A percentile compares a stretch with the other conserved stretches of the same genome.
phyloP scores from a whole-genome alignment of 2,888 invertebrate species.

The Drosophila mimetica region DNA sequence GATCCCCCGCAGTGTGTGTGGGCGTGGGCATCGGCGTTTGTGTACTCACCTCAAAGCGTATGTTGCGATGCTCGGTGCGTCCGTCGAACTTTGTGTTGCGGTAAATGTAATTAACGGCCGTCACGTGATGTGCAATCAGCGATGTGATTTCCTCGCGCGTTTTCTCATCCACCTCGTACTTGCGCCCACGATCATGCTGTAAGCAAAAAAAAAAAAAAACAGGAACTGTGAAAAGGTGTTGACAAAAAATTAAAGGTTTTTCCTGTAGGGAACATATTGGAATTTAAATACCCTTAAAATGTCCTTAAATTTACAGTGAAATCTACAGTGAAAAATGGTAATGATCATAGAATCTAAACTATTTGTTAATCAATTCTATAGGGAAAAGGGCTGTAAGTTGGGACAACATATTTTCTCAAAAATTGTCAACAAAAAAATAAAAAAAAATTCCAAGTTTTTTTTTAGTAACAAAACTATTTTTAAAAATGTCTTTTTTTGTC shows the following conservation, averaged over 20 bases:
- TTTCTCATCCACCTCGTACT: conserved; percentile 91
- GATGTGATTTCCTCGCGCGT: conserved; percentile 98
- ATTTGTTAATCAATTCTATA: too few relatives aligned
- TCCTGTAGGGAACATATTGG: neutral
- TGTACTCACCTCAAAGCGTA: conserved; percentile 94
- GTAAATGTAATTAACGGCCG: conserved; percentile 98
- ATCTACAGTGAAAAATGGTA: too few relatives aligned
- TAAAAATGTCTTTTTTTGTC: too few relatives aligned
- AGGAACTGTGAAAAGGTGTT: neutral
- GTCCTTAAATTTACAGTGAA: too few relatives aligned
- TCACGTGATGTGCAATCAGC: conserved; percentile 98
- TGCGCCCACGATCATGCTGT: conserved; percentile 90
- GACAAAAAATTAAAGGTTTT: neutral
- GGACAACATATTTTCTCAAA: too few relatives aligned
- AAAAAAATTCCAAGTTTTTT: too few relatives aligned
- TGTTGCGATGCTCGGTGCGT: conserved; percentile 93
- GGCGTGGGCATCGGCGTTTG: neutral
- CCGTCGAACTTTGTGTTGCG: conserved; percentile 97
- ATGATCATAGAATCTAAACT: too few relatives aligned
- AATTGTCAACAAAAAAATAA: too few relatives aligned
- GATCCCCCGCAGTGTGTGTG: conserved; percentile 19
- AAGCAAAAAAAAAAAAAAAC: conserved; percentile 16
- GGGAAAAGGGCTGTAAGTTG: too few relatives aligned
- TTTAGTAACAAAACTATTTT: too few relatives aligned
- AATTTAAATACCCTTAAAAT: neutral